Evolutionary conservation across 2,113 vertebrate genomes (phyloP).

Genomic region (Dipodomys ordii): DNA sequence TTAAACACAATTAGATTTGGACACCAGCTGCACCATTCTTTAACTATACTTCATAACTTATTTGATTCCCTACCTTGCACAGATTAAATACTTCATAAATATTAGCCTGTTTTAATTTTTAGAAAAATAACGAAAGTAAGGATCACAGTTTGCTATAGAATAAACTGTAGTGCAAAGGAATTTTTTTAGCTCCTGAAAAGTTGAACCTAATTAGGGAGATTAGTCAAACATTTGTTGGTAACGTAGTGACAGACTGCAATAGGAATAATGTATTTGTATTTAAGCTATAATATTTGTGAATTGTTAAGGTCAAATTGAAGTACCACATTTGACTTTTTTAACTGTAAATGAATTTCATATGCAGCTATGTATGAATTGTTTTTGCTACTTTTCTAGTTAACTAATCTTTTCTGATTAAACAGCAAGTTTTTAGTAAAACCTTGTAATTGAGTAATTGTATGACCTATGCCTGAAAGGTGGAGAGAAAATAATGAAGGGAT

Average conservation of each 20-base stretch:
- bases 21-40: neutral
- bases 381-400: neutral
- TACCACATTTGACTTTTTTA: neutral
- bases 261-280: neutral
- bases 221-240: neutral
- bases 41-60: neutral
- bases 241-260: neutral
- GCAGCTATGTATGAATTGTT: neutral
- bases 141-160: neutral
- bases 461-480: slow-evolving; percentile 40
- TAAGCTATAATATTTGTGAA: slow-evolving; percentile 25
- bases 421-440: slow-evolving; percentile 48
- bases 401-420: neutral
- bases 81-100: neutral
- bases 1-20: neutral
- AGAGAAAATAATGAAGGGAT: neutral
- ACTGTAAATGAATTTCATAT: neutral
- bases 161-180: neutral
- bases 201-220: slow-evolving; percentile 1
- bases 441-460: slow-evolving; percentile 21
- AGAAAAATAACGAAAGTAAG: slow-evolving; percentile 38
- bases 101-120: neutral
- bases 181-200: neutral
- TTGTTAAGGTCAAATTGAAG: slow-evolving; percentile 8
- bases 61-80: neutral